Conservation (phyloP, 2,113 vertebrate genomes). For the Polyodon spathula region DNA sequence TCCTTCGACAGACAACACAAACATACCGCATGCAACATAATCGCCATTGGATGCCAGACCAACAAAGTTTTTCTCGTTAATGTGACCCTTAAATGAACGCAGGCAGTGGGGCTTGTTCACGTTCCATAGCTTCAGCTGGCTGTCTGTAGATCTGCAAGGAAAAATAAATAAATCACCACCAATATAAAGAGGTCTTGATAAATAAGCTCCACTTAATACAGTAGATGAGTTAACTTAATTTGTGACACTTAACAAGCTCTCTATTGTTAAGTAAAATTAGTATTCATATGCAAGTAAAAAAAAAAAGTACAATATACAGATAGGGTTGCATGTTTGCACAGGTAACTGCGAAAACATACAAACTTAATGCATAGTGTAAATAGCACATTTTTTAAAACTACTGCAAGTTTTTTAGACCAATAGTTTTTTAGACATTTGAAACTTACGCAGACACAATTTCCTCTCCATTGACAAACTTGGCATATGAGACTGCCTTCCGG, state of each 20-base stretch:
- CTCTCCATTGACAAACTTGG: slow-evolving; percentile 95
- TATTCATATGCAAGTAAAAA: too few species aligned
- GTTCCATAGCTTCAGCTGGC: slow-evolving; percentile 96
- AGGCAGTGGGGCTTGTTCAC: slow-evolving; percentile 95
- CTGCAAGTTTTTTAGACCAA: not conserved
- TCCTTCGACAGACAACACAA: not conserved
- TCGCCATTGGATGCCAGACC: slow-evolving; percentile 94
- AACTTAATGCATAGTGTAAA: too few species aligned
- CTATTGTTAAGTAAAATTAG: too few species aligned
- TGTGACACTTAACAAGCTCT: too few species aligned
- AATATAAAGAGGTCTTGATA: not conserved
- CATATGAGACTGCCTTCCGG: slow-evolving; percentile 93
- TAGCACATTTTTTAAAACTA: too few species aligned
- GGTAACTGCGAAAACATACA: too few species aligned
- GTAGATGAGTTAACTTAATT: too few species aligned
- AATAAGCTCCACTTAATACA: not conserved
- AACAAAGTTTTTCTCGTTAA: slow-evolving; percentile 98
- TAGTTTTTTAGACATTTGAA: not conserved
- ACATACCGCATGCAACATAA: slow-evolving; percentile 93
- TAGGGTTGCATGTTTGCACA: too few species aligned
- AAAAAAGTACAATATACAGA: too few species aligned
- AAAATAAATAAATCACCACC: slow-evolving; percentile 11
- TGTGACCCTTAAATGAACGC: slow-evolving; percentile 96
- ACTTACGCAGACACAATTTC: slow-evolving; percentile 98
- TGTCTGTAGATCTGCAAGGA: slow-evolving; percentile 84